Base-by-base conservation (phyloP, 2,888 invertebrate species). In the Drosophila greeni region DNA sequence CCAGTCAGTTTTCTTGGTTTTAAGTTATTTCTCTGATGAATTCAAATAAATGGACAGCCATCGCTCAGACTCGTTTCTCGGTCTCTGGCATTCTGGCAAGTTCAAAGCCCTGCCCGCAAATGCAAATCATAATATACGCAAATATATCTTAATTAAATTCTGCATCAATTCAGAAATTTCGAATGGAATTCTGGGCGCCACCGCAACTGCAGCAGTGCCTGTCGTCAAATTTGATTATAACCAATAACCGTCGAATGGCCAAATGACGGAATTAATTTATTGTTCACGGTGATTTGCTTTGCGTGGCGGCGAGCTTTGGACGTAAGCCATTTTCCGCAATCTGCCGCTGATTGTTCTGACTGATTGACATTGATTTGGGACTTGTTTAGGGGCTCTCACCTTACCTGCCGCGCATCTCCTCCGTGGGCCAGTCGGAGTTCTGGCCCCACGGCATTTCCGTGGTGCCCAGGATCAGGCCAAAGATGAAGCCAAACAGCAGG, bases 391-490 rank as follows among this genome's bases (percentile, higher is more conserved):
- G 39, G 34, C n/a, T 47, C n/a, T 47, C 29, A 12, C 56, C 82
- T 86, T 86, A 93, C 94, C 94, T 91, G 80, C 92, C 92, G 78
- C 92, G 92, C 95, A 95, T 95, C 87, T 94, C 94, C 72, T 93
- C 92, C 0, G 94, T 95, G 2, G 94, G 95, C 93, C 94, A 94
- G 73, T 93, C 93, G 6, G 91, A 91, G 69, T 91, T 92, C 26
- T 75, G 77, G 9, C 94, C 94, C 93, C 94, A 94, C 2, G 94
- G 94, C 92, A 93, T 93, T 77, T 91, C 91, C 0, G 93, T 93
- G 3, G 93, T 92, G 5, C 94, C 93, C 75, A 94, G 89, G 66
- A 94, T 91, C 4, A 95, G 89, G 11, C 95, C 95, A 81, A 94
- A 94, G 72, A 94, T 90, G 76, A 95, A 95, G n/a, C 95, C 95